Conservation (phyloP, 2,113 vertebrate species). For the Sphaerodactylus townsendi region DNA sequence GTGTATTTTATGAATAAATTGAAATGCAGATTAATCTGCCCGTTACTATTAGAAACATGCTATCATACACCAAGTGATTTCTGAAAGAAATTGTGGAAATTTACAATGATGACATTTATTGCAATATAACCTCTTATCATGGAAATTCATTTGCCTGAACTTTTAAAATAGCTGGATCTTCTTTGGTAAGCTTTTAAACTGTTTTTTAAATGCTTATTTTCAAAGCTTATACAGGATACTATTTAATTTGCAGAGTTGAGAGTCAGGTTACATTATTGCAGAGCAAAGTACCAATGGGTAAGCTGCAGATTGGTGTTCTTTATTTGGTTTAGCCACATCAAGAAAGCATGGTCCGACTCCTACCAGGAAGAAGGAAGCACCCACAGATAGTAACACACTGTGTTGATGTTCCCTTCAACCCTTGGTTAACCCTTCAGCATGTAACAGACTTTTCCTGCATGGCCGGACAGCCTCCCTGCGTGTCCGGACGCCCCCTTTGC, state of each 20-base stretch:
- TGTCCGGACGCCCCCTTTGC: too few species aligned
- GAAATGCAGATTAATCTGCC: slow-evolving; percentile 32
- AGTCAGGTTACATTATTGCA: too few species aligned
- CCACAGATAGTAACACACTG: too few species aligned
- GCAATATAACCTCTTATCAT: neutral
- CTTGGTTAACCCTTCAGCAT: too few species aligned
- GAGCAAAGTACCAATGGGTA: neutral
- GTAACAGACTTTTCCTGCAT: too few species aligned
- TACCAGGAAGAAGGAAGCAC: too few species aligned
- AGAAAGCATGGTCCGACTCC: too few species aligned
- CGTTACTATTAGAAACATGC: slow-evolving; percentile 18
- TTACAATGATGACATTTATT: slow-evolving; percentile 3
- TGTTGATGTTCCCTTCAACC: too few species aligned
- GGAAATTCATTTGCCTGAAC: neutral
- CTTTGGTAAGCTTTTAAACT: neutral
- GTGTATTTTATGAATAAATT: slow-evolving; percentile 17
- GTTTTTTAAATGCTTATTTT: neutral
- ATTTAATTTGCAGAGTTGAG: neutral
- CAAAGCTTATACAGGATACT: neutral
- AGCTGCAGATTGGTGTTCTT: too few species aligned
- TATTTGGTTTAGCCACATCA: too few species aligned
- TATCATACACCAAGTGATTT: neutral
- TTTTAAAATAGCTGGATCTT: neutral
- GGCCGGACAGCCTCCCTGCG: too few species aligned
- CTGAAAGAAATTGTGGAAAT: slow-evolving; percentile 39